Evolutionary conservation across 2,888 invertebrate species (phyloP), one percentile per base, ranked within the genome.

Genomic region (Orthosia gothica): DNA sequence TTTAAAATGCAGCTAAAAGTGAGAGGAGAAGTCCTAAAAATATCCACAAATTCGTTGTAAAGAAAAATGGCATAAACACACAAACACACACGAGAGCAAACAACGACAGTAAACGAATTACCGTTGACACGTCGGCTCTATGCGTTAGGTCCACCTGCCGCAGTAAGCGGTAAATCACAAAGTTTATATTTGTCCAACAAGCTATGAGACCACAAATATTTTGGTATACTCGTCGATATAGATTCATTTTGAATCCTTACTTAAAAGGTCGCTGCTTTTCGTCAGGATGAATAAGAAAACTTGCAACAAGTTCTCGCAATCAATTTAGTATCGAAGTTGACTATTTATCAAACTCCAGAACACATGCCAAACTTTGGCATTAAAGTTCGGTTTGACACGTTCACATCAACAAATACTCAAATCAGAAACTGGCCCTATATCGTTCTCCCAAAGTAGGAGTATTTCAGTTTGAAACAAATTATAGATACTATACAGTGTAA

Each of bases 91-190:
- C 89, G 91, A 89, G 90, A 90, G 89, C 88, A 91, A 90, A 90
- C 88, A 90, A 90, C 88, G 85, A 87, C 84, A 79, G 78, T 84
- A 87, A 89, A 89, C 89, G 85, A 88, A 86, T 96, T 96, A 96
- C 96, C 96, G 93, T 96, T 91, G 92, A 92, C 91, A 93, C 94
- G 95, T 92, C 90, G 95, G 92, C 92, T 93, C 93, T 95, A 96
- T 95, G 94, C 95, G 95, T 95, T 96, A 97, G 93, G 97, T 97
- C 97, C 97, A 97, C 93, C 97, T 97, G 96, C 92, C 94, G 93
- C 91, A 91, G 95, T 93, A 94, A 94, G 95, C 95, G 94, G 92
- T 86, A 94, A 95, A 96, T 91, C 90, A 94, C 89, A 92, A 91
- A 89, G 76, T 91, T 92, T 85, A 55, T 90, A 92, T 86, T 86